phyloP scores from a whole-genome alignment of 2,888 invertebrate genomes.

The Plebejus anna region DNA sequence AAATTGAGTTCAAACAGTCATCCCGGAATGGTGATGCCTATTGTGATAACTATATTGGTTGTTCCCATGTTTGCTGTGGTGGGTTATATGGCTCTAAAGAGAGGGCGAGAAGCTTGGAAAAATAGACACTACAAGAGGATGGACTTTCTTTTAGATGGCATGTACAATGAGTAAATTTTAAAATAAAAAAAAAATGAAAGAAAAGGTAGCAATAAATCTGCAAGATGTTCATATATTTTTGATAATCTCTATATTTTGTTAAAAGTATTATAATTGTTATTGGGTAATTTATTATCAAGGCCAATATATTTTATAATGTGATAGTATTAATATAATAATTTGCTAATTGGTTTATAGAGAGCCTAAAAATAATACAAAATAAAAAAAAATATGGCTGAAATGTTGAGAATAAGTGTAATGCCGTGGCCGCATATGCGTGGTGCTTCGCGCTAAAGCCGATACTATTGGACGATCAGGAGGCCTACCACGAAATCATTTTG shows the following conservation, averaged over 20 bases:
- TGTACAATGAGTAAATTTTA: constrained; percentile 86
- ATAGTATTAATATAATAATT: neutral
- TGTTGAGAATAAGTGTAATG: neutral
- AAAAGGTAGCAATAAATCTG: constrained; percentile 11
- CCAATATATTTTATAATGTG: neutral
- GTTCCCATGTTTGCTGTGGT: constrained; percentile 86
- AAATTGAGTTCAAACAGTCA: constrained; percentile 54
- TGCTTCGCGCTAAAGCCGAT: too few relatives aligned
- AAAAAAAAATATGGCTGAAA: neutral
- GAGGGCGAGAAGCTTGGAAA: constrained; percentile 91
- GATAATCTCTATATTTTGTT: constrained; percentile 24
- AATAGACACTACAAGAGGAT: constrained; percentile 92
- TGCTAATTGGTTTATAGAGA: neutral
- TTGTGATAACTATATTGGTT: constrained; percentile 86
- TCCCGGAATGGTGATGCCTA: constrained; percentile 86
- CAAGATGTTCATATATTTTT: constrained; percentile 15
- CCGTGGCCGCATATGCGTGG: too few relatives aligned
- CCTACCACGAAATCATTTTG: too few relatives aligned
- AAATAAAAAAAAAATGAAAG: neutral
- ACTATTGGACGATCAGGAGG: too few relatives aligned
- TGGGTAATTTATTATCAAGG: neutral
- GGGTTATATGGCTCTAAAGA: constrained; percentile 82
- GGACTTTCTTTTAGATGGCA: constrained; percentile 93
- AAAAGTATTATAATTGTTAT: neutral
- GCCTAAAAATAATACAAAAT: neutral